These are phyloP conservation scores for Pandion haliaetus DNA, from an alignment of 2,113 vertebrate species.

Conservation along the genomic window DNA sequence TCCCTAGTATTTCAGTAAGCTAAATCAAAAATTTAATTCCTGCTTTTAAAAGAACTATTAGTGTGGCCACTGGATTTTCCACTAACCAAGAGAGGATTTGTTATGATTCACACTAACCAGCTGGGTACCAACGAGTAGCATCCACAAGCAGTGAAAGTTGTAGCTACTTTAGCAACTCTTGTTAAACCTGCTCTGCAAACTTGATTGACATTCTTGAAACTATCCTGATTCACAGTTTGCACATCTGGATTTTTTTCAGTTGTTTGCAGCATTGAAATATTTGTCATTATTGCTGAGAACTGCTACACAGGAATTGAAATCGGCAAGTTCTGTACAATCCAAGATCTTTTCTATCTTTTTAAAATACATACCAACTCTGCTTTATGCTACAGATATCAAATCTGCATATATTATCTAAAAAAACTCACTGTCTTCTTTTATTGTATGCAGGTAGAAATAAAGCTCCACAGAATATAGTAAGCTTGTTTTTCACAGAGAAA, in stretches of 20 bases:
- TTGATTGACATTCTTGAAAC: background rate
- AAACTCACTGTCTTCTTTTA: background rate
- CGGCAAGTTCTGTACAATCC: background rate
- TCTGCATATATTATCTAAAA: background rate
- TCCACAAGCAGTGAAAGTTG: background rate
- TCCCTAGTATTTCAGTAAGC: background rate
- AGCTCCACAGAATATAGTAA: background rate
- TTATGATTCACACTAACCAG: background rate
- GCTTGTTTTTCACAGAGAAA: background rate
- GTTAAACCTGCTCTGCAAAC: background rate
- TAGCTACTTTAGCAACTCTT: background rate
- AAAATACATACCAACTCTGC: background rate
- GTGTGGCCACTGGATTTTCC: background rate
- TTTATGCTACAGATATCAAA: background rate
- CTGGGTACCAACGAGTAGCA: background rate
- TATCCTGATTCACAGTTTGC: background rate
- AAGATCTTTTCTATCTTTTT: background rate
- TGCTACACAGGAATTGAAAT: background rate
- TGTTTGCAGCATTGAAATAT: background rate
- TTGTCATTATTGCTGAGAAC: background rate
- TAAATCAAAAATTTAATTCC: background rate
- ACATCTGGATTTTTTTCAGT: background rate
- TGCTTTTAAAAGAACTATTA: background rate
- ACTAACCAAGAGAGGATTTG: background rate
- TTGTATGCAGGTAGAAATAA: background rate